Conservation (phyloP, 2,888 invertebrate genomes). For the Drosophila subquinaria region DNA sequence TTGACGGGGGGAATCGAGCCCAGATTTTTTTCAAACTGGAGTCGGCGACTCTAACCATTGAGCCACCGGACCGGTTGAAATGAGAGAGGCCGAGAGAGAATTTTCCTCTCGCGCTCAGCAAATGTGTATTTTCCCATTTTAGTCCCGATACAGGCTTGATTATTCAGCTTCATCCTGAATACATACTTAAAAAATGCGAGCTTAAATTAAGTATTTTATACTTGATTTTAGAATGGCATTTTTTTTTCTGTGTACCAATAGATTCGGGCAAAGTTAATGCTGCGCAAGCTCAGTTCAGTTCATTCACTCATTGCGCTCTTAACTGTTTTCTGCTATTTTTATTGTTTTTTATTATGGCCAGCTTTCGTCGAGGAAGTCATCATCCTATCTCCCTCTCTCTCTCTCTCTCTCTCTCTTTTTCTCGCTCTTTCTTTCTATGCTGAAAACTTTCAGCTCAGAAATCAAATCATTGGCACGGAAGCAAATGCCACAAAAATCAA, state of each 20-base stretch:
- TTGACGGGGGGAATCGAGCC: too few relatives aligned
- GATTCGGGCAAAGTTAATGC: conserved; percentile 9
- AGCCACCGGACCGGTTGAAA: too few relatives aligned
- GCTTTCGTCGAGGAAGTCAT: conserved; percentile 54
- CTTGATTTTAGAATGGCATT: too few relatives aligned
- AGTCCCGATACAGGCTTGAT: too few relatives aligned
- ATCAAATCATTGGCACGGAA: conserved; percentile 59
- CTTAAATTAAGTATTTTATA: too few relatives aligned
- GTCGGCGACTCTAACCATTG: too few relatives aligned
- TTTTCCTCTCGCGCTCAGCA: too few relatives aligned
- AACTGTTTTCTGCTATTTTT: conserved; percentile 32
- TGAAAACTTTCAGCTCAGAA: conserved; percentile 66
- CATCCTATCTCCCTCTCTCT: conserved; percentile 27
- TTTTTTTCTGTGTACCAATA: background rate
- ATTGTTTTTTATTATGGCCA: conserved; percentile 11
- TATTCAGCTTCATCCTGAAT: too few relatives aligned
- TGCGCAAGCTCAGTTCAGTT: conserved; percentile 13
- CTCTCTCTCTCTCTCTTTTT: conserved; percentile 11
- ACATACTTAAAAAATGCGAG: too few relatives aligned
- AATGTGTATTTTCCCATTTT: too few relatives aligned
- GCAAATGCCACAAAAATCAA: conserved; percentile 37
- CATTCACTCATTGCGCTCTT: conserved; percentile 38
- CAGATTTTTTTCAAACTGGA: too few relatives aligned
- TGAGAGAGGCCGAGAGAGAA: too few relatives aligned
- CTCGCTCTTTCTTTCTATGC: conserved; percentile 10